phyloP scores from a whole-genome alignment of 2,797 vertebrate species.

The Macrochelys suwanniensis region DNA sequence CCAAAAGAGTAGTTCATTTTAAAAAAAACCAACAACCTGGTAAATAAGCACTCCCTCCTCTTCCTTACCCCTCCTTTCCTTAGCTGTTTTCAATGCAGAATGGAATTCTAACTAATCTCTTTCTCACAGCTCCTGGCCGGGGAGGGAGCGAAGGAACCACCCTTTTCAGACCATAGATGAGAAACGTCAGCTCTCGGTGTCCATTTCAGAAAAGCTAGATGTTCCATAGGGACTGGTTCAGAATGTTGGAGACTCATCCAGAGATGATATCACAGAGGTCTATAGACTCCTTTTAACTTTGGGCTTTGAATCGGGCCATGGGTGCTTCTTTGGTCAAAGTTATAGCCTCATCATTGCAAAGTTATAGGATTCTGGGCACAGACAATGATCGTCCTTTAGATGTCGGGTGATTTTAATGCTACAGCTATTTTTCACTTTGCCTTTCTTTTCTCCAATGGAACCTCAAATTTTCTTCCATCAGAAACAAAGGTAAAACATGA shows the following conservation, averaged over 20 bases:
- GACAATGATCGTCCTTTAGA: neutral
- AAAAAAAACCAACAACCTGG: neutral
- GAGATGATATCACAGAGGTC: neutral
- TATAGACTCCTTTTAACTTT: neutral
- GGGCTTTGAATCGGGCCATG: accelerated
- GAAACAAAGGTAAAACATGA: conserved; percentile 4
- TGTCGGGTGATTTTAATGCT: neutral
- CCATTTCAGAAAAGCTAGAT: neutral
- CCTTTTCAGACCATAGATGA: neutral
- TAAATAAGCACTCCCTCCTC: no score
- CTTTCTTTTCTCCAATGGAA: neutral
- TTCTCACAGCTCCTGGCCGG: neutral
- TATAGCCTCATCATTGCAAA: neutral
- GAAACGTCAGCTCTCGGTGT: neutral
- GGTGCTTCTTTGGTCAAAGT: neutral
- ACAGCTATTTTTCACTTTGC: neutral
- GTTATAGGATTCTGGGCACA: accelerated
- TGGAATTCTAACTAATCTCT: conserved; percentile 17
- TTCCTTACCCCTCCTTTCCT: neutral
- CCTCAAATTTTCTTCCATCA: neutral
- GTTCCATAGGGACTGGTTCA: neutral
- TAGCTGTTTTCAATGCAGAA: neutral
- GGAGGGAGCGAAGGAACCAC: neutral
- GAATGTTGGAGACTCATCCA: neutral
- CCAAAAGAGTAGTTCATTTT: neutral